Percentiles rank a stretch among this genome's conserved stretches.
Evolutionary conservation across 2,113 vertebrate species (phyloP).

Genomic region (Pelmatolapia mariae): DNA sequence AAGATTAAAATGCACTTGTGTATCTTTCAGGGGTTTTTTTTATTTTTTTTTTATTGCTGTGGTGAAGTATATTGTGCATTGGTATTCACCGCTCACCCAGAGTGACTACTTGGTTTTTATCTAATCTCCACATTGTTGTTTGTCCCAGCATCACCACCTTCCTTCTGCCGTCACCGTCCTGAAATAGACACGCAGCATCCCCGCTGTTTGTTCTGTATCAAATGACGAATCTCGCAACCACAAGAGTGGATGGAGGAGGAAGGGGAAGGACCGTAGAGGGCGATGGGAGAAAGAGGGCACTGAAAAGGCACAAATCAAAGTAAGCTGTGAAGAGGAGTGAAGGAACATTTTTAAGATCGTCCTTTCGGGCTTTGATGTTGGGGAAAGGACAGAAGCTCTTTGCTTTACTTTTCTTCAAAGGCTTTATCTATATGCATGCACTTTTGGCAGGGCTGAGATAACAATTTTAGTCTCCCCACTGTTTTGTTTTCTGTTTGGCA

Average conservation of each 20-base stretch:
- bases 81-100: neutral
- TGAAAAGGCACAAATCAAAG: slow-evolving; percentile 17
- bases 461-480: neutral
- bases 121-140: neutral
- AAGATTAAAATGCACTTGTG: neutral
- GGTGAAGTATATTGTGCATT: neutral
- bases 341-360: neutral
- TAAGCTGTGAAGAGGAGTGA: neutral
- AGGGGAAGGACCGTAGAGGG: neutral
- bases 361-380: slow-evolving; percentile 34
- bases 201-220: neutral
- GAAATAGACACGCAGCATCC: neutral
- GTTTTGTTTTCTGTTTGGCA: neutral
- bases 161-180: neutral
- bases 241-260: neutral
- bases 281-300: neutral
- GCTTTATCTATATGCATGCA: neutral
- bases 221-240: neutral
- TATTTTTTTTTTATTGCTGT: neutral
- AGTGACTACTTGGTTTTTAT: neutral
- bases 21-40: neutral
- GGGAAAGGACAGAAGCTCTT: neutral
- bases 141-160: neutral
- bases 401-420: slow-evolving; percentile 42
- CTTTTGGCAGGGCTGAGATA: neutral